Evolutionary conservation across 2,797 vertebrate genomes (phyloP), one percentile per base, ranked within the genome.

Genomic region (Pipistrellus pygmaeus): DNA sequence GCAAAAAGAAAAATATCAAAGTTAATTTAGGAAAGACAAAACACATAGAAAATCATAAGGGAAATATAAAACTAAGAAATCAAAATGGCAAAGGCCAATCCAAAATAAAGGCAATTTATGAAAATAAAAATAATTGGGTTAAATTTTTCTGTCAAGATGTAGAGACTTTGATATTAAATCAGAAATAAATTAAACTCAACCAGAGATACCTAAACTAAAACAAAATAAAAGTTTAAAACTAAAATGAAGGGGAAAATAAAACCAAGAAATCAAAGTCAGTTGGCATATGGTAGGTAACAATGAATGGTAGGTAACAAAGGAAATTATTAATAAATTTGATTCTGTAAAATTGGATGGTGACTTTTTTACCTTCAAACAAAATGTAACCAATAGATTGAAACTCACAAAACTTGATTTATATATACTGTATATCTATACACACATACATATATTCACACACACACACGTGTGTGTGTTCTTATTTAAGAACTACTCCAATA

Each of bases 301-400:
- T 80, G 20, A 78, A 46, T n/a, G 18, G 2, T 3, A 80, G 18
- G 18, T 48, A 30, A n/a, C 8, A 82, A 76, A 86, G 41, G 83
- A 88, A 91, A 88, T 32, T 75, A 75, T n/a, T 76, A 62, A 69
- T 35, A 84, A 60, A 68, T 38, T 88, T 80, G 35, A 80, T 66
- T 80, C 18, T 88, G 11, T 60, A 88, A 84, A 78, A 66, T 30
- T 77, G 27, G 23, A 41, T 77, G 27, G 30, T 85, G 69, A 75
- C 8, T 32, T 38, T 90, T 92, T 84, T 78, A 68, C 18, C 48
- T 44, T 62, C 0, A 12, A 85, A 60, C 32, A 93, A 94, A 94
- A 85, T 88, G 2, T 75, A 4, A 51, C 21, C 21, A 66, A 14
- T 83, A 84, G 76, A 90, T 48, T 76, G 72, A 83, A 73, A 8